Evolutionary conservation across 2,888 invertebrate species (phyloP), one percentile per base, ranked within the genome.

Genomic region (Trypoxylon attenuatum): DNA sequence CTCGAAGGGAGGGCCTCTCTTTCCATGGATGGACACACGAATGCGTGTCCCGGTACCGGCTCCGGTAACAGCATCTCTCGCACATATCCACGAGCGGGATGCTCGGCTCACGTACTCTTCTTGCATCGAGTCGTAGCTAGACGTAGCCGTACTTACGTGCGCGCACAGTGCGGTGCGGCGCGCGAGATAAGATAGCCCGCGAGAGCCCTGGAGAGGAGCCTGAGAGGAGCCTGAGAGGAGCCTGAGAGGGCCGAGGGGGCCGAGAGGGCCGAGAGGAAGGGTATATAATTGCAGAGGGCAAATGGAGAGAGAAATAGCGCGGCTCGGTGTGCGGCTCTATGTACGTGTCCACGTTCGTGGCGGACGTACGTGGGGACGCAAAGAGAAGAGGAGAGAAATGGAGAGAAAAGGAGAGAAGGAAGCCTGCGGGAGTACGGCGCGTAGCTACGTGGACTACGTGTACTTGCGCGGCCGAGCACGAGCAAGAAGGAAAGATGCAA

Each of bases 401-500:
- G n/a, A n/a, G n/a, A n/a, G n/a, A n/a, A n/a, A n/a, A n/a, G n/a
- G n/a, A n/a, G n/a, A n/a, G n/a, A n/a, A n/a, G n/a, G n/a, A n/a
- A n/a, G n/a, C n/a, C n/a, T n/a, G n/a, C n/a, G n/a, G n/a, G n/a
- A n/a, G n/a, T n/a, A n/a, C 33, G n/a, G 16, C 38, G 25, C 27
- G 27, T 51, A 19, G 10, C 18, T 16, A 29, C 49, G 33, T 10
- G 41, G n/a, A n/a, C 49, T 59, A 39, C 23, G 64, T 57, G 67
- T 67, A 46, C 55, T 61, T 54, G 63, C 62, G 58, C 64, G 51
- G 59, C 33, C 33, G 33, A 4, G 33, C 3, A 4, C 10, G 71
- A n/a, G n/a, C n/a, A n/a, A 71, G 75, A 69, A 57, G 65, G 74
- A 74, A 72, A 77, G 83, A 82, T 82, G 79, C n/a, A n/a, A n/a